Evolutionary conservation across 2,888 invertebrate species (phyloP).

Genomic region (Drosophila gaucha): DNA sequence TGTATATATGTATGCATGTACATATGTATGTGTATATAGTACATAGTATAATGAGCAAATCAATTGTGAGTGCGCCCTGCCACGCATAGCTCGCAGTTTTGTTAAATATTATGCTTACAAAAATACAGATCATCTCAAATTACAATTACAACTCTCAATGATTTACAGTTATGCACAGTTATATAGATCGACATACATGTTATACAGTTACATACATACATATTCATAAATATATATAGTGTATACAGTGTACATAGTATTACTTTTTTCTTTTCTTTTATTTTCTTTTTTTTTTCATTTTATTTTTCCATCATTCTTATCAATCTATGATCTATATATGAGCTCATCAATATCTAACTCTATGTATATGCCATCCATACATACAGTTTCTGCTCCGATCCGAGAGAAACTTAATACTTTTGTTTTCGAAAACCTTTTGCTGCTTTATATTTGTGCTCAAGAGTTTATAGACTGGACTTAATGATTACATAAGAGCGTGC

Average conservation of each 20-base stretch:
- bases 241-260: conserved; percentile 50
- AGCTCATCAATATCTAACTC: conserved; percentile 10
- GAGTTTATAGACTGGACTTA: conserved; percentile 21
- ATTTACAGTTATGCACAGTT: conserved; percentile 70
- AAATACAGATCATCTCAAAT: conserved; percentile 78
- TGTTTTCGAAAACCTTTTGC: conserved; percentile 26
- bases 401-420: conserved; percentile 32
- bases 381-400: conserved; percentile 2
- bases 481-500: conserved; percentile 13
- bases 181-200: conserved; percentile 60
- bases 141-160: conserved; percentile 68
- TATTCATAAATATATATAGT: conserved; percentile 55
- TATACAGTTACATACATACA: conserved; percentile 48
- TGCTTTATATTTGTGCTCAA: conserved; percentile 41
- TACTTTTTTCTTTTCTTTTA: conserved; percentile 12
- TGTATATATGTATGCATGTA: too few relatives aligned
- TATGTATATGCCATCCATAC: conserved; percentile 1
- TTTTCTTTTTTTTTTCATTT: conserved; percentile 1
- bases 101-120: conserved; percentile 74
- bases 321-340: conserved; percentile 26
- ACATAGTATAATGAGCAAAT: conserved; percentile 62
- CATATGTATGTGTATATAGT: conserved; percentile 29
- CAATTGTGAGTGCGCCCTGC: conserved; percentile 47
- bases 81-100: conserved; percentile 39
- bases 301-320: too few relatives aligned